Evolutionary conservation across 2,888 invertebrate genomes (phyloP), one percentile per base, ranked within the genome.

Genomic region (Leptinotarsa juncta): DNA sequence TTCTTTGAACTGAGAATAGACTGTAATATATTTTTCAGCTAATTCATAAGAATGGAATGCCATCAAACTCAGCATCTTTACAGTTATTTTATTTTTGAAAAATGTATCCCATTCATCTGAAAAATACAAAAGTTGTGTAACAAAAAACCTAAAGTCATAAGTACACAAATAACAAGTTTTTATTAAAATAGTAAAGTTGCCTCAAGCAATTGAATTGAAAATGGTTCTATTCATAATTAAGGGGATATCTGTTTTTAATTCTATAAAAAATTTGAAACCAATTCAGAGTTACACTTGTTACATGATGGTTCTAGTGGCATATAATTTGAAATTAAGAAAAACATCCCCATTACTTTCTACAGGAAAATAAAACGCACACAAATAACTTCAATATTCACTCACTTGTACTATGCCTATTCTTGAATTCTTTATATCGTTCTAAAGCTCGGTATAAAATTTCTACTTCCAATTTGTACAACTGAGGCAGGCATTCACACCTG

Each of bases 401-500:
- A 79, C 78, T 69, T 71, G 66, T 32, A 42, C 74, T 67, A 20
- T 65, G 67, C 70, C 12, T 77, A 73, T 67, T 74, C n/a, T 71
- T 67, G 57, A 79, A 70, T 68, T 77, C 71, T 65, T 71, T 74
- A 73, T 80, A 81, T 26, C 75, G 76, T n/a, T 79, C 74, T 50
- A 81, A 72, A 50, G 74, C 77, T 75, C 73, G 79, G 67, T 76
- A 82, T n/a, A 81, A 67, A 69, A 82, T 78, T 65, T 82, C 82
- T 62, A 83, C 79, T 77, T 73, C 77, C 53, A 83, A 68, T 74
- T 82, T 83, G 67, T 83, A 82, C 26, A 83, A 75, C 50, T 81
- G 81, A 7, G 81, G 74, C 65, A 85, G 73, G 79, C 86, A 85
- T 16, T 80, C 81, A 77, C 84, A 85, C n/a, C 86, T 85, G 77